phyloP scores from a whole-genome alignment of 2,113 vertebrate species.

The Dolichotis patagonum region DNA sequence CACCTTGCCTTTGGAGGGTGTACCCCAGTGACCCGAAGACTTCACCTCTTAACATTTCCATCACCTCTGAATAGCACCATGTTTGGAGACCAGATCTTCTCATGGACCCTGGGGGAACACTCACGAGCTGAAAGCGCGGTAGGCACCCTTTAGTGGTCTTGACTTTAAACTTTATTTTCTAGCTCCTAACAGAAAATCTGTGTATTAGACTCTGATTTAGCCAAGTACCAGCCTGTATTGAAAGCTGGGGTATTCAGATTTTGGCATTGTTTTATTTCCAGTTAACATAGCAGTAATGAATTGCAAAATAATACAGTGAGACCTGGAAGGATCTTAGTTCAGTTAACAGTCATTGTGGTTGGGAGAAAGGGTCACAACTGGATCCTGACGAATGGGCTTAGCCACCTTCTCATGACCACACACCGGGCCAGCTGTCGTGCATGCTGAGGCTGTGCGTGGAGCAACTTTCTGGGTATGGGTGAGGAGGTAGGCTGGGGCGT shows the following conservation, averaged over 20 bases:
- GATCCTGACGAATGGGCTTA: not conserved
- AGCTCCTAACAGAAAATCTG: not conserved
- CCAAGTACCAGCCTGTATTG: not conserved
- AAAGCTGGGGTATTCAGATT: slow-evolving; percentile 21
- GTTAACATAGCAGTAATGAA: not conserved
- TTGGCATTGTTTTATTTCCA: not conserved
- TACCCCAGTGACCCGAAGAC: no score
- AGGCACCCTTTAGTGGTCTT: not conserved
- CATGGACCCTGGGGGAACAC: no score
- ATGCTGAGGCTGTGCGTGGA: no score
- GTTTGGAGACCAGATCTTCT: not conserved
- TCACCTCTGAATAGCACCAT: not conserved
- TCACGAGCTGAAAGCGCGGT: no score
- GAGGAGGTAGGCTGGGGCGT: not conserved
- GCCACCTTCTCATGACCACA: not conserved
- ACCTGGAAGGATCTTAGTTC: not conserved
- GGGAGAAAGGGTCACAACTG: not conserved
- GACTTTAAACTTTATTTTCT: not conserved
- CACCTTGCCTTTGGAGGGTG: not conserved
- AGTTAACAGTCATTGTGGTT: not conserved
- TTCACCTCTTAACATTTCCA: no score
- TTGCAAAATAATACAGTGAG: not conserved
- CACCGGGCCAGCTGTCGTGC: not conserved
- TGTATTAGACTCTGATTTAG: not conserved
- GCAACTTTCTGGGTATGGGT: no score